Evolutionary conservation across 2,113 vertebrate species (phyloP).

Genomic region (Chloropsis cyanopogon): DNA sequence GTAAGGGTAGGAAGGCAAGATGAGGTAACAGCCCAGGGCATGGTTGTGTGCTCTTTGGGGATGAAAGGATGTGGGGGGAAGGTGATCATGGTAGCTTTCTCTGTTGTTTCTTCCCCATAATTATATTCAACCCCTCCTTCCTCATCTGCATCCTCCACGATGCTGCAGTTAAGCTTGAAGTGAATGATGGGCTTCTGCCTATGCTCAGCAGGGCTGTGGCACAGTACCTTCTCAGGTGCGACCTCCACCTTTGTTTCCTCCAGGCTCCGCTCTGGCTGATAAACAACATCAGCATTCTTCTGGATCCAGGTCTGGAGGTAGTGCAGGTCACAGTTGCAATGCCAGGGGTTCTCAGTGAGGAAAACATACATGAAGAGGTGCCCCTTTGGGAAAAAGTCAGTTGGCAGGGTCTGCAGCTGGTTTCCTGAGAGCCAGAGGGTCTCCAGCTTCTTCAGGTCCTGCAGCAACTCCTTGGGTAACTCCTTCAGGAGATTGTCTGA

Average conservation of each 20-base stretch:
- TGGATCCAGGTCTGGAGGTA: constrained; percentile 51
- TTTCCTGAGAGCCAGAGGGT: constrained; percentile 54
- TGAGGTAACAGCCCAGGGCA: background rate
- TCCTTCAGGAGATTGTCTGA: constrained; percentile 33
- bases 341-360: constrained; percentile 60
- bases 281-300: background rate
- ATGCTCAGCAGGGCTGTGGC: background rate
- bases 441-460: background rate
- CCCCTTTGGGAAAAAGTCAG: background rate
- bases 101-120: background rate
- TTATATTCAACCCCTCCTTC: background rate
- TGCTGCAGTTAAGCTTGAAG: background rate
- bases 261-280: background rate
- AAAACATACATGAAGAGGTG: background rate
- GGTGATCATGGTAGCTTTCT: rapidly evolving
- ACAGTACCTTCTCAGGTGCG: background rate
- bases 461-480: constrained; percentile 39
- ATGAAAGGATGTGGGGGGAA: rapidly evolving
- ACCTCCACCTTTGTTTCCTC: constrained; percentile 27
- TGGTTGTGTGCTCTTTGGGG: background rate
- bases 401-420: background rate
- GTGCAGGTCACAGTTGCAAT: constrained; percentile 31
- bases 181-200: background rate
- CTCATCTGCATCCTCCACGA: rapidly evolving
- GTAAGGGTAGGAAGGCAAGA: background rate